phyloP scores from a whole-genome alignment of 2,888 invertebrate genomes.

The Polymixis lichenea region DNA sequence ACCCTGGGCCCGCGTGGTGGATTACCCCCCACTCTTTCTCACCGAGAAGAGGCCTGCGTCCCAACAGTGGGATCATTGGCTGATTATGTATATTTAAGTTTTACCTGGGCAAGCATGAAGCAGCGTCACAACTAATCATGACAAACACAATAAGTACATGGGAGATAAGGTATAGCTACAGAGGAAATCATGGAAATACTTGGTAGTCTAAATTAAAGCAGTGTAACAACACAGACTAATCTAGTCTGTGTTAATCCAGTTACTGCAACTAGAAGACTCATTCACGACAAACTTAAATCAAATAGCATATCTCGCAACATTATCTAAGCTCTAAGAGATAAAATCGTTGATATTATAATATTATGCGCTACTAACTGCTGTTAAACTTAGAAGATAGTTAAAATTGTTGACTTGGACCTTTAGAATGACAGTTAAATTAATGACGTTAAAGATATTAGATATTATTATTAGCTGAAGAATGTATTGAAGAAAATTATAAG shows the following conservation, averaged over 20 bases:
- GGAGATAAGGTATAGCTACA: not conserved
- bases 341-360: conserved; percentile 24
- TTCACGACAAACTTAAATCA: conserved; percentile 32
- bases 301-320: conserved; percentile 24
- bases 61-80: too few species aligned
- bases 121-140: not conserved
- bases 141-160: not conserved
- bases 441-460: not conserved
- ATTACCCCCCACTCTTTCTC: too few species aligned
- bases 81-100: not conserved
- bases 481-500: not conserved
- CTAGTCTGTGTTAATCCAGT: conserved; percentile 3
- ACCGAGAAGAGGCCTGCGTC: too few species aligned
- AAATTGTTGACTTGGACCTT: not conserved
- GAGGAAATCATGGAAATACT: not conserved
- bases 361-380: not conserved
- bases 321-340: conserved; percentile 33
- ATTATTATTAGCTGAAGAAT: not conserved
- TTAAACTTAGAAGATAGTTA: not conserved
- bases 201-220: not conserved
- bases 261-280: not conserved
- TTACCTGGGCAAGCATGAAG: not conserved
- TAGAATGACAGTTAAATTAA: not conserved
- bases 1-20: too few species aligned
- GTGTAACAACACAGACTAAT: not conserved